phyloP scores from a whole-genome alignment of 2,797 vertebrate genomes.

The Molossus molossus region DNA sequence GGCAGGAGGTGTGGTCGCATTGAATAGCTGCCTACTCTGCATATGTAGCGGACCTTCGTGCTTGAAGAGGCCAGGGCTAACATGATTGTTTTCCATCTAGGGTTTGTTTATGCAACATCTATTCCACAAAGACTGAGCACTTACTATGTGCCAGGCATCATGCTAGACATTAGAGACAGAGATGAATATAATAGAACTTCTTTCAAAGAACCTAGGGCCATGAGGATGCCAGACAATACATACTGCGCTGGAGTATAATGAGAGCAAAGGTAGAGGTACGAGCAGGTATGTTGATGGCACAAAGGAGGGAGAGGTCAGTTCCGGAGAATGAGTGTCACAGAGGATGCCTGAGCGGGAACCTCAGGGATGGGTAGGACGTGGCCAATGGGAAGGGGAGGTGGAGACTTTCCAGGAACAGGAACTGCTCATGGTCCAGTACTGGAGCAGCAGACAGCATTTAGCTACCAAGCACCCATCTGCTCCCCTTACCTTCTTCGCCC shows the following conservation, averaged over 20 bases:
- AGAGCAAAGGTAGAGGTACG: not conserved
- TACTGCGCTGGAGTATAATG: not conserved
- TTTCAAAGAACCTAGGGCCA: not conserved
- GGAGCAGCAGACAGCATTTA: not conserved
- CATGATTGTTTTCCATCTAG: constrained; percentile 28
- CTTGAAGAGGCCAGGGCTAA: constrained; percentile 41
- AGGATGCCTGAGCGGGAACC: not conserved
- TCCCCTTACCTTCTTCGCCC: not conserved
- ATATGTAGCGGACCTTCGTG: not conserved
- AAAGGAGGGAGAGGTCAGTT: not conserved
- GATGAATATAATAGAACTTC: not conserved
- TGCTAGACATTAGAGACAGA: constrained; percentile 2
- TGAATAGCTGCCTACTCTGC: not conserved
- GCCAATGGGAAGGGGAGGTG: not conserved
- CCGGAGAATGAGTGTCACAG: not conserved
- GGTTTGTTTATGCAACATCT: constrained; percentile 46
- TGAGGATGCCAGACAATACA: not conserved
- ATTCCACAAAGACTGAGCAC: not conserved
- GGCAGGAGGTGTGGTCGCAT: not conserved
- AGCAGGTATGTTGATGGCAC: not conserved
- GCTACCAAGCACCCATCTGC: not conserved
- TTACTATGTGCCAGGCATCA: not conserved
- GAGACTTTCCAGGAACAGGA: not conserved
- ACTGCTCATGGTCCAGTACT: not conserved
- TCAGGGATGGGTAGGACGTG: not conserved